phyloP scores from a whole-genome alignment of 2,888 invertebrate species.

The Ormyrus nitidulus region DNA sequence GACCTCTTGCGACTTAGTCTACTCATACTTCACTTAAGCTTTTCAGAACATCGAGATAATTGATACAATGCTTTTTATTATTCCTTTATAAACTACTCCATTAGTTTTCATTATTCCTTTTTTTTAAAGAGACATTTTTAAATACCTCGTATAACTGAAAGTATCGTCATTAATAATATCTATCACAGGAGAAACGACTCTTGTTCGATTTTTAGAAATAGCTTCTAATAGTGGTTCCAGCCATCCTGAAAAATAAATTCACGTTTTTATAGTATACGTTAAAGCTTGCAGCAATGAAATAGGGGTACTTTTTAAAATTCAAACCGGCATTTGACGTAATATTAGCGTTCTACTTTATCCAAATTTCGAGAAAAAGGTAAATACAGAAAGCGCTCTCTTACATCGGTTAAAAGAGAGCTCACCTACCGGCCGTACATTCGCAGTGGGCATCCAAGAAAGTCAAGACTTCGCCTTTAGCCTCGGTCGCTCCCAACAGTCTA shows the following conservation, averaged over 20 bases:
- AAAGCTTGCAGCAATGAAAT: no score
- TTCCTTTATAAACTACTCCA: no score
- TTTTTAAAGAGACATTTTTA: background rate
- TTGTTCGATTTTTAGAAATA: conserved; percentile 80
- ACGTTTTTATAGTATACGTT: no score
- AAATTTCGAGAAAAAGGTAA: no score
- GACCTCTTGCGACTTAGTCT: background rate
- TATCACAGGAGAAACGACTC: conserved; percentile 89
- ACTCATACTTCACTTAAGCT: conserved; percentile 11
- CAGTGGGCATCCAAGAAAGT: conserved; percentile 96
- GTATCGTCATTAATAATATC: conserved; percentile 97
- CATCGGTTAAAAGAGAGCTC: conserved; percentile 7
- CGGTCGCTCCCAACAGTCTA: conserved; percentile 85
- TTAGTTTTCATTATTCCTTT: no score
- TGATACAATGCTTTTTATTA: no score
- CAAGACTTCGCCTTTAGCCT: conserved; percentile 85
- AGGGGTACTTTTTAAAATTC: no score
- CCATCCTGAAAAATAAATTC: conserved; percentile 79
- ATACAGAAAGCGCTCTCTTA: no score
- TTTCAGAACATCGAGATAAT: background rate
- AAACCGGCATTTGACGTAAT: no score
- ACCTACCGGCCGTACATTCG: conserved; percentile 88
- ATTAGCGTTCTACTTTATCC: no score
- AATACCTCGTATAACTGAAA: conserved; percentile 86
- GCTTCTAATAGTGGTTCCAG: conserved; percentile 84